Percentiles rank a stretch among this genome's conserved stretches.
These are phyloP conservation scores for Tetropium fuscum DNA, from an alignment of 2,888 invertebrate genomes.

Conservation along the genomic window DNA sequence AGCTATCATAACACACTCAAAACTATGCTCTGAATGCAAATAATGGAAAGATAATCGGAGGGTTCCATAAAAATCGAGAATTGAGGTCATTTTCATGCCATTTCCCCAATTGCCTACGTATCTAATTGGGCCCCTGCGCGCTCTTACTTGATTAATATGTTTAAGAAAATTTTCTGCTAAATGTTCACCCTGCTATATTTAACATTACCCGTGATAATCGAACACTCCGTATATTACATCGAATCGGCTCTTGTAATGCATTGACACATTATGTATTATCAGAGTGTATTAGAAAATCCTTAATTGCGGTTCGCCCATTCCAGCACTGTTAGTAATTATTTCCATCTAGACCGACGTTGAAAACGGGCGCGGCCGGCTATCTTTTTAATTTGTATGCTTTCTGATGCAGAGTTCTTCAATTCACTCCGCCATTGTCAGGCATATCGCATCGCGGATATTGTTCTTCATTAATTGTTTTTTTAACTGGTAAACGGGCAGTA, in stretches of 20 bases:
- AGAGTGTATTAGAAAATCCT: constrained; percentile 21
- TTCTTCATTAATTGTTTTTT: constrained; percentile 56
- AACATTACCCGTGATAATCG: too few relatives aligned
- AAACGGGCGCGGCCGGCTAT: constrained; percentile 50
- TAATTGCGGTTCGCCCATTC: constrained; percentile 28
- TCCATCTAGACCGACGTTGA: constrained; percentile 42
- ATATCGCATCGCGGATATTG: constrained; percentile 56
- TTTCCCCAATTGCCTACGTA: too few relatives aligned
- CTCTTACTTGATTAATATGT: too few relatives aligned
- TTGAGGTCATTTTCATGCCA: too few relatives aligned
- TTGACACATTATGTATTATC: constrained; percentile 39
- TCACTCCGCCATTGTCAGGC: constrained; percentile 57
- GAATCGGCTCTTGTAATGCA: background rate
- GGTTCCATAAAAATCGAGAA: too few relatives aligned
- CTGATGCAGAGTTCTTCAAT: constrained; percentile 53
- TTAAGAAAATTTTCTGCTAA: too few relatives aligned
- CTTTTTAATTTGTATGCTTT: constrained; percentile 60
- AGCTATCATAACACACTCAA: too few relatives aligned
- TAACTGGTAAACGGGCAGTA: constrained; percentile 24
- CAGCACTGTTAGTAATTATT: constrained; percentile 49
- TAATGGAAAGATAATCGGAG: too few relatives aligned
- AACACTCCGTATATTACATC: constrained; percentile 9
- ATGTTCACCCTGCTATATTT: too few relatives aligned
- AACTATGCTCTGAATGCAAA: too few relatives aligned
- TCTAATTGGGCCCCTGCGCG: too few relatives aligned